These are phyloP conservation scores for Chironomus striatipennis DNA, from an alignment of 1,140 invertebrate genomes.

Conservation along the genomic window DNA sequence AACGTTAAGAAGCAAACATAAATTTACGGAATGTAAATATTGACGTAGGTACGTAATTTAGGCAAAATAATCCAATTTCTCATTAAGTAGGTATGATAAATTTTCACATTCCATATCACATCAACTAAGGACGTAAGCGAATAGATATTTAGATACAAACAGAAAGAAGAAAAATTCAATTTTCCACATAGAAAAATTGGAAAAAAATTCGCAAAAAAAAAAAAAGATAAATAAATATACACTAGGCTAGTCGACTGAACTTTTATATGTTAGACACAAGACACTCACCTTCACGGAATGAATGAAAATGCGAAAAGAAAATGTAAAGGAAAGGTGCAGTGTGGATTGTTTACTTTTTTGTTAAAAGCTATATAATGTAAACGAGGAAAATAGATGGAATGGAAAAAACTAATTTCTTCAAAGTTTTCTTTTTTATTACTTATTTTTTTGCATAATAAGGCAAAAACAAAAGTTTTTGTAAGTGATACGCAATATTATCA, in stretches of 20 bases:
- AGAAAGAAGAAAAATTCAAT: not conserved
- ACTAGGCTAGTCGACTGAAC: not conserved
- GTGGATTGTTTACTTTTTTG: not conserved
- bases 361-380: not conserved
- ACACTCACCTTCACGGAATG: not conserved
- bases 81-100: too few relatives aligned
- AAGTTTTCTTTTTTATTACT: not conserved
- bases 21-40: too few relatives aligned
- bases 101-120: too few relatives aligned
- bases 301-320: constrained; percentile 4
- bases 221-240: not conserved
- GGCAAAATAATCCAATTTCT: too few relatives aligned
- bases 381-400: not conserved
- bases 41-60: too few relatives aligned
- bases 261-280: not conserved
- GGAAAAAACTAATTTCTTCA: constrained; percentile 6
- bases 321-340: not conserved
- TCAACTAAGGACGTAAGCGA: too few relatives aligned
- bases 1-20: too few relatives aligned
- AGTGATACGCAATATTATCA: too few relatives aligned
- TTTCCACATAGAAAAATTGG: not conserved
- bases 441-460: too few relatives aligned
- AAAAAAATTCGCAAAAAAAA: not conserved
- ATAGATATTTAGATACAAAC: too few relatives aligned
- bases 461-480: too few relatives aligned